Evolutionary conservation across 2,888 invertebrate species (phyloP).

Genomic region (Sepioteuthis lessoniana): DNA sequence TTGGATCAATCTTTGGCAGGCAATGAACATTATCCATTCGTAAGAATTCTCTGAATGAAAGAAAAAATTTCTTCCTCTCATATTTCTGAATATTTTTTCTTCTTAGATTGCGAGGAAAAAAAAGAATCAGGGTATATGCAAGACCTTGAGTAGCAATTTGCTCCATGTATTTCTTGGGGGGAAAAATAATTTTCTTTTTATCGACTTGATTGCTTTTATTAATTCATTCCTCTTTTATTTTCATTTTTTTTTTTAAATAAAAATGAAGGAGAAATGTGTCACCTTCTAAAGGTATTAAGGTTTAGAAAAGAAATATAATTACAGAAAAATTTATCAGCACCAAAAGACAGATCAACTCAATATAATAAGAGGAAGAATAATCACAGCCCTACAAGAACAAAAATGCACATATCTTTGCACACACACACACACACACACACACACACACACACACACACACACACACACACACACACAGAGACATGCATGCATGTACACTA

Average conservation of each 20-base stretch:
- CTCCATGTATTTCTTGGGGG: neutral
- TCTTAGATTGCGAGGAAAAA: neutral
- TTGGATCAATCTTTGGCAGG: neutral
- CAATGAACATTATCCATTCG: neutral
- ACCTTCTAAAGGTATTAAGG: neutral
- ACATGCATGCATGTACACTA: neutral
- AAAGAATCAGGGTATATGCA: neutral
- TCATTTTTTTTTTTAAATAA: neutral
- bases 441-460: neutral
- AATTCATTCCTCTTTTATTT: neutral
- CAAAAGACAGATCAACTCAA: neutral
- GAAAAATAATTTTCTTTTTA: neutral
- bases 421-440: too few relatives aligned
- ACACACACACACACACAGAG: neutral
- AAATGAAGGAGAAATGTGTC: neutral
- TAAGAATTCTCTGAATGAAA: neutral
- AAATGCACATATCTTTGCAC: too few relatives aligned
- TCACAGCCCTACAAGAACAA: neutral
- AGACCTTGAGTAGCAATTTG: neutral
- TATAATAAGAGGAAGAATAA: neutral
- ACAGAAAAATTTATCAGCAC: neutral
- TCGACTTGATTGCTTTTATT: neutral
- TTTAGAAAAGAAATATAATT: neutral
- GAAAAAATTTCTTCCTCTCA: neutral
- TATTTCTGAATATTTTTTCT: neutral